Percentiles rank a stretch among this genome's conserved stretches.
phyloP scores from a whole-genome alignment of 2,797 vertebrate genomes.

The Sebastes umbrosus region DNA sequence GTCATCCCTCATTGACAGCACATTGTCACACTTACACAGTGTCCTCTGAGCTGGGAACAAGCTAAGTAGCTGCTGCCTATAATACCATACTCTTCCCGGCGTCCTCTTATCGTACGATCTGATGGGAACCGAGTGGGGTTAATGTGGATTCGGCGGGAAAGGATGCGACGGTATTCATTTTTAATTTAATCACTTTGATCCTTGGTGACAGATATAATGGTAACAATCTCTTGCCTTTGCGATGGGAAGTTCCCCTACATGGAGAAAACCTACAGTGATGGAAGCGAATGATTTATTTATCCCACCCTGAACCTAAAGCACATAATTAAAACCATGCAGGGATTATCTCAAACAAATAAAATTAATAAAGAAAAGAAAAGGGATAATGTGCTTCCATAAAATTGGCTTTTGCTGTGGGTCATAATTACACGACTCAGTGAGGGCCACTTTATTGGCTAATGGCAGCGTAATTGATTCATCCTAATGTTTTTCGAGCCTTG shows the following conservation, averaged over 20 bases:
- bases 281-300: constrained; percentile 75
- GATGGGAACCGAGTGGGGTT: constrained; percentile 36
- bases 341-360: constrained; percentile 83
- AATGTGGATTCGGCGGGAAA: constrained; percentile 9
- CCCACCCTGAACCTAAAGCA: constrained; percentile 72
- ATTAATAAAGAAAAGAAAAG: constrained; percentile 73
- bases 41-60: constrained; percentile 67
- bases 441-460: constrained; percentile 82
- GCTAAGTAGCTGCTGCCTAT: constrained; percentile 66
- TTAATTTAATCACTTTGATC: constrained; percentile 47
- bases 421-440: constrained; percentile 84
- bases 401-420: constrained; percentile 80
- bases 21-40: constrained; percentile 73
- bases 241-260: neutral
- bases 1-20: constrained; percentile 80
- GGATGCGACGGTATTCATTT: constrained; percentile 16
- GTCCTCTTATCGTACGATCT: constrained; percentile 48
- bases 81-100: constrained; percentile 53
- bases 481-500: constrained; percentile 79
- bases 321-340: constrained; percentile 80
- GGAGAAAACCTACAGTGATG: constrained; percentile 20
- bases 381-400: constrained; percentile 72
- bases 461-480: constrained; percentile 84
- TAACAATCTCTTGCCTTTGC: neutral
- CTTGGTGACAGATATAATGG: neutral